phyloP scores from a whole-genome alignment of 2,888 invertebrate genomes.

The Agrotis exclamationis region DNA sequence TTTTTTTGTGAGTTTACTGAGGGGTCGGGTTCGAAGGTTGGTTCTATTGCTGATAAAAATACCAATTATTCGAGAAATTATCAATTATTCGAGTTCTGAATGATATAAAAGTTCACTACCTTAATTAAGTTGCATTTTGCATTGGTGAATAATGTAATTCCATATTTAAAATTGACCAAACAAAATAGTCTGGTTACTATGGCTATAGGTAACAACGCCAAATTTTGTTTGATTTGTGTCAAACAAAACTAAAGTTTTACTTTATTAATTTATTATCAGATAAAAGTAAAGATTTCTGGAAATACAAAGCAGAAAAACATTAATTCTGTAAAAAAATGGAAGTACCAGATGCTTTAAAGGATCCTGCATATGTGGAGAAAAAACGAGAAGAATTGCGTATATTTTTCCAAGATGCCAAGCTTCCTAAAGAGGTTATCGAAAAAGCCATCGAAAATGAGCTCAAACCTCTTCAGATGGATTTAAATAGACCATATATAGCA shows the following conservation, averaged over 20 bases:
- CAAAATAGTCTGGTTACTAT: constrained; percentile 56
- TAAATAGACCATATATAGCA: constrained; percentile 79
- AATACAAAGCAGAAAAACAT: neutral
- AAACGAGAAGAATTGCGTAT: constrained; percentile 79
- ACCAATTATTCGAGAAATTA: too few species aligned
- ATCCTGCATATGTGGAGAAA: constrained; percentile 75
- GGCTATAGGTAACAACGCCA: constrained; percentile 47
- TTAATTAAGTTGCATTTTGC: neutral
- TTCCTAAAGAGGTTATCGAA: constrained; percentile 79
- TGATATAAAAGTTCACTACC: neutral
- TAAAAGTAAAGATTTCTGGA: constrained; percentile 2
- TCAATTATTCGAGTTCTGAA: too few species aligned
- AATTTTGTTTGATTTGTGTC: constrained; percentile 58
- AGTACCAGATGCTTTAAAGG: constrained; percentile 63
- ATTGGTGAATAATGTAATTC: constrained; percentile 31
- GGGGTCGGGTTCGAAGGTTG: too few species aligned
- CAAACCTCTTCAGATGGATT: constrained; percentile 71
- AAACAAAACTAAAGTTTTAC: constrained; percentile 30
- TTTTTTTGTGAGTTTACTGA: neutral
- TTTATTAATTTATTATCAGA: neutral
- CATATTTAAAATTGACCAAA: constrained; percentile 63
- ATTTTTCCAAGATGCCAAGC: constrained; percentile 82
- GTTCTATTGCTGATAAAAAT: neutral
- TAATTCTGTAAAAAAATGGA: constrained; percentile 66
- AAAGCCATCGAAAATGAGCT: constrained; percentile 85